Conservation (phyloP, 2,797 vertebrate species). For the Sphaeramia orbicularis region DNA sequence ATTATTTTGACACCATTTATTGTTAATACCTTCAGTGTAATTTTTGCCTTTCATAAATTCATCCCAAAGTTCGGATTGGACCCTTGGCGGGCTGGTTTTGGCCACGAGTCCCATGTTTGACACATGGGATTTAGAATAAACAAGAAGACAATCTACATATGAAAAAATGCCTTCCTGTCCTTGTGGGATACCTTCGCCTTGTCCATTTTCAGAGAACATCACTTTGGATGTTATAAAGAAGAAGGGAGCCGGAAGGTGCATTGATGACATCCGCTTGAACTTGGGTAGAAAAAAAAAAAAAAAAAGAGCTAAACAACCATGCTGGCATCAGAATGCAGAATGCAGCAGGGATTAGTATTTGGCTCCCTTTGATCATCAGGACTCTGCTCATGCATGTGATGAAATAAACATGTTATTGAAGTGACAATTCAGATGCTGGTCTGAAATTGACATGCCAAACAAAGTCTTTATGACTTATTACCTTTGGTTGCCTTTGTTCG, state of each 20-base stretch:
- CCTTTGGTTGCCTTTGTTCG: slow-evolving; percentile 34
- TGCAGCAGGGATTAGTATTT: slow-evolving; percentile 45
- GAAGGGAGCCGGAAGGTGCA: slow-evolving; percentile 28
- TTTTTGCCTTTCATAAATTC: no score
- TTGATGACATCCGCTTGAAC: slow-evolving; percentile 56
- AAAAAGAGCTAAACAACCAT: slow-evolving; percentile 26
- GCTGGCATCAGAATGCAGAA: slow-evolving; percentile 32
- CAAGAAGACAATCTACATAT: slow-evolving; percentile 67
- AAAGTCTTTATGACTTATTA: slow-evolving; percentile 35
- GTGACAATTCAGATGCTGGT: slow-evolving; percentile 52
- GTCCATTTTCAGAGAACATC: slow-evolving; percentile 28
- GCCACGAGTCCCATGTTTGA: no score
- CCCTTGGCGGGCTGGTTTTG: no score
- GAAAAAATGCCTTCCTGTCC: slow-evolving; percentile 47
- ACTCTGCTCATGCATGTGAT: slow-evolving; percentile 22
- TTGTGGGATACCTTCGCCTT: slow-evolving; percentile 42
- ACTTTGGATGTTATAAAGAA: slow-evolving; percentile 28
- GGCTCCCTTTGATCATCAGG: slow-evolving; percentile 63
- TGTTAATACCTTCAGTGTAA: no score
- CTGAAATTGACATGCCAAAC: slow-evolving; percentile 40
- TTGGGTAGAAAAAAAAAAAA: no score
- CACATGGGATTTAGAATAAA: slow-evolving; percentile 42
- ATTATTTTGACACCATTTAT: no score
- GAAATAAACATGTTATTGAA: slow-evolving; percentile 50
- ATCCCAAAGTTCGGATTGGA: no score